These are phyloP conservation scores for Cheilosia soror DNA, from an alignment of 2,888 invertebrate species.

Conservation along the genomic window DNA sequence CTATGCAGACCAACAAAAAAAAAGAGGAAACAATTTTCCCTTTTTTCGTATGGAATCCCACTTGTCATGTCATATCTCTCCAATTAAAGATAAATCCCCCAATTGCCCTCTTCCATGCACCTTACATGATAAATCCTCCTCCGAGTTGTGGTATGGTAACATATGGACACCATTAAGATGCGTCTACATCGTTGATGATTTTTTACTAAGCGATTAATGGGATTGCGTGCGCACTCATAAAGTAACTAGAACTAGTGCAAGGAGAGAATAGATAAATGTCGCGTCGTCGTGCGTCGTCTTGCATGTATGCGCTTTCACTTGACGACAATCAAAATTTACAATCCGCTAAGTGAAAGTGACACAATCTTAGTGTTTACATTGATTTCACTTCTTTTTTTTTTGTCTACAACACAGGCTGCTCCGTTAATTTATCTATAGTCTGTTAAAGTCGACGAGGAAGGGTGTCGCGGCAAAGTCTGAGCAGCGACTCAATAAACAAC, in stretches of 20 bases:
- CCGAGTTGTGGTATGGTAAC: slow-evolving; percentile 5
- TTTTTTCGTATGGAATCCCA: slow-evolving; percentile 37
- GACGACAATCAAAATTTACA: slow-evolving; percentile 71
- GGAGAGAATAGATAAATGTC: slow-evolving; percentile 40
- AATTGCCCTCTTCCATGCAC: neutral
- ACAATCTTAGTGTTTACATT: slow-evolving; percentile 60
- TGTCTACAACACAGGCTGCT: neutral
- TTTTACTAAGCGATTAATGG: slow-evolving; percentile 50
- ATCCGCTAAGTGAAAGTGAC: slow-evolving; percentile 75
- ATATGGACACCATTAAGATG: slow-evolving; percentile 64
- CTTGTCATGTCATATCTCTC: slow-evolving; percentile 70
- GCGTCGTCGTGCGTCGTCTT: neutral
- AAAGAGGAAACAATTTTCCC: slow-evolving; percentile 14
- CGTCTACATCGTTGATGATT: slow-evolving; percentile 32
- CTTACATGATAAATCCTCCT: slow-evolving; percentile 13
- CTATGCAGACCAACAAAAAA: neutral
- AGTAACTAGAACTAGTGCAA: slow-evolving; percentile 61
- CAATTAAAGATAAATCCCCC: slow-evolving; percentile 57
- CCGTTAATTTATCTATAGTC: slow-evolving; percentile 13
- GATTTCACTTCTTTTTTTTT: slow-evolving; percentile 58
- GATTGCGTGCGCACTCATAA: slow-evolving; percentile 64
- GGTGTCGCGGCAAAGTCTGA: slow-evolving; percentile 14
- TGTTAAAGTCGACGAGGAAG: slow-evolving; percentile 5
- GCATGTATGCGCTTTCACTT: slow-evolving; percentile 62
- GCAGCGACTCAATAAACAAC: slow-evolving; percentile 48